Base-by-base conservation (phyloP, 1,140 invertebrate species). In the Listronotus oregonensis region DNA sequence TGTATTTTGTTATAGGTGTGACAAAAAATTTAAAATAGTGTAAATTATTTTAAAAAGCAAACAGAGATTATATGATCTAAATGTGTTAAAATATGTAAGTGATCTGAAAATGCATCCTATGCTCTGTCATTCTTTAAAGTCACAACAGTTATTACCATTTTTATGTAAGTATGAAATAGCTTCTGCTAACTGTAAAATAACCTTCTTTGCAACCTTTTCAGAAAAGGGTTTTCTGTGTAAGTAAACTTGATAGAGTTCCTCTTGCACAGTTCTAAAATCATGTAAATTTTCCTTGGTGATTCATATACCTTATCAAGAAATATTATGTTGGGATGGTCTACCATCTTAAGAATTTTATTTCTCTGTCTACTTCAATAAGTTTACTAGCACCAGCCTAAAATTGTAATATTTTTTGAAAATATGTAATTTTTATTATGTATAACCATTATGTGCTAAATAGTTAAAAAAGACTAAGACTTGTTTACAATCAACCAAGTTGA, bases 91-190 rank as follows among this genome's bases (percentile, higher is more conserved):
- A n/a, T n/a, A n/a, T n/a, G n/a, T n/a, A n/a, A n/a, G n/a, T n/a
- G n/a, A n/a, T n/a, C n/a, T n/a, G n/a, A n/a, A n/a, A n/a, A n/a
- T n/a, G n/a, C n/a, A n/a, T n/a, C n/a, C n/a, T 27, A 27, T 27
- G 21, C 21, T 3, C 1, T 27, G 21, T 3, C 21, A 27, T 27
- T 27, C 21, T 27, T 27, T 3, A 27, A 27, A 27, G 21, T 27
- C 1, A 27, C 5, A 27, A 27, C 5, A 27, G 5, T 27, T 46
- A 12, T 55, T 71, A 85, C 84, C 83, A 72, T 81, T 75, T 80
- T 83, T 84, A 71, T 85, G 84, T 64, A 85, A 74, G 73, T 85
- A 85, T 18, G 75, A 73, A 34, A 85, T 79, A 64, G 83, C 84
- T 71, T 78, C 76, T 34, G 80, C 74, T 42, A 85, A 70, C 64